phyloP scores from a whole-genome alignment of 2,888 invertebrate genomes.

The Meliscaeva auricollis region DNA sequence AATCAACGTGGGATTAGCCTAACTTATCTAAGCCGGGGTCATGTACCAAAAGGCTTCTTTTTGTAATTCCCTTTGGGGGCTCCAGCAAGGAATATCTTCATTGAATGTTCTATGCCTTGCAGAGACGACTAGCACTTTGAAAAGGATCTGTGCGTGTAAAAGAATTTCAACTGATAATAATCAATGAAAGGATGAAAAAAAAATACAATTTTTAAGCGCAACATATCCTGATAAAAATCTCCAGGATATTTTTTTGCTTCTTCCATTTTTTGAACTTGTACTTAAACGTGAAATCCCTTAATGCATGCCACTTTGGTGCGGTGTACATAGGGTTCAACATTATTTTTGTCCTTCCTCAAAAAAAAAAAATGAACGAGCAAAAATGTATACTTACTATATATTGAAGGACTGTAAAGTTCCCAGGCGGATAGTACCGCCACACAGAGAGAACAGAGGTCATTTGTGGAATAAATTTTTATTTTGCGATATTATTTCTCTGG shows the following conservation, averaged over 20 bases:
- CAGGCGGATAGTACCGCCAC: slow-evolving; percentile 7
- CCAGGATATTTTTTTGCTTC: slow-evolving; percentile 28
- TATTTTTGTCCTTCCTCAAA: background rate
- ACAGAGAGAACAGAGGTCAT: slow-evolving; percentile 57
- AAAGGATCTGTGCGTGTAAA: background rate
- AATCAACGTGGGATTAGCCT: slow-evolving; percentile 42
- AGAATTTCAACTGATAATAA: slow-evolving; percentile 57
- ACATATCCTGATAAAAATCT: slow-evolving; percentile 43
- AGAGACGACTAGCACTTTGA: background rate
- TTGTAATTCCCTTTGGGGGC: slow-evolving; percentile 23
- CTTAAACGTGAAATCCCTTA: slow-evolving; percentile 50
- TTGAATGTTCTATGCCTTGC: slow-evolving; percentile 20
- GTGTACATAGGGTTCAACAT: slow-evolving; percentile 1
- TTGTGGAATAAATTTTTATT: slow-evolving; percentile 45
- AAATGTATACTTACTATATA: no score
- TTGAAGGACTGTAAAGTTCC: slow-evolving; percentile 14
- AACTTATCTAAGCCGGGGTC: slow-evolving; percentile 14
- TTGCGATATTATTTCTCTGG: slow-evolving; percentile 38
- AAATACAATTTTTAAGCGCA: slow-evolving; percentile 1
- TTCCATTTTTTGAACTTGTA: slow-evolving; percentile 26
- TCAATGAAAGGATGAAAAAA: slow-evolving; percentile 52
- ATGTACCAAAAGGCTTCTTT: slow-evolving; percentile 15
- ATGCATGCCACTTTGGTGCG: slow-evolving; percentile 61
- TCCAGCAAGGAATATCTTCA: background rate
- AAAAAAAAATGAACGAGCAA: background rate